phyloP scores from a whole-genome alignment of 2,113 vertebrate species.

The Tragelaphus scriptus region DNA sequence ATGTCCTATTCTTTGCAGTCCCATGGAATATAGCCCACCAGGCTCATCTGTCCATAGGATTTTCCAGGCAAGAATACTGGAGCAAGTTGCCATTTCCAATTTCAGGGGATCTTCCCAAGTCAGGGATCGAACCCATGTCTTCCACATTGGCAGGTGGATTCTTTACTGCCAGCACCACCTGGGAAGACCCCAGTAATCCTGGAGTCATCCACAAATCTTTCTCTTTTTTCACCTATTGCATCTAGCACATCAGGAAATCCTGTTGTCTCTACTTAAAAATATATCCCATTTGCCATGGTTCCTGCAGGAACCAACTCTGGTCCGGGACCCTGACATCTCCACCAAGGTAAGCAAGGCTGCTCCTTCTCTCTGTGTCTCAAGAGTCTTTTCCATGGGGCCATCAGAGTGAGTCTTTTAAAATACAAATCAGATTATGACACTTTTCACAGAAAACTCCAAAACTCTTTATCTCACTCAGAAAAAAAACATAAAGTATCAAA shows the following conservation, averaged over 20 bases:
- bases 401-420: neutral
- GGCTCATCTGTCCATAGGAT: neutral
- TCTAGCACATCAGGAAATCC: neutral
- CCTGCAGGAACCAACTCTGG: too few relatives aligned
- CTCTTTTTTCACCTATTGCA: neutral
- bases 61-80: neutral
- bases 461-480: neutral
- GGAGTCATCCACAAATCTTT: neutral
- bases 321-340: neutral
- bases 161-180: neutral
- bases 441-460: neutral
- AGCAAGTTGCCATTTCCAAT: neutral
- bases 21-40: neutral
- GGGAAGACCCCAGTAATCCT: neutral
- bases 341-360: neutral
- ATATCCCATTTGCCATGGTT: neutral
- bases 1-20: neutral
- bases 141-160: neutral
- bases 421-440: neutral
- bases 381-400: neutral
- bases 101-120: neutral
- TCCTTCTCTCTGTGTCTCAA: neutral
- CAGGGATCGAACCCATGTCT: rapidly evolving
- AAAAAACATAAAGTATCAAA: neutral
- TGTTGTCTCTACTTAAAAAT: neutral